Evolutionary conservation across 2,888 invertebrate genomes (phyloP).

Genomic region (Pollenia angustigena): DNA sequence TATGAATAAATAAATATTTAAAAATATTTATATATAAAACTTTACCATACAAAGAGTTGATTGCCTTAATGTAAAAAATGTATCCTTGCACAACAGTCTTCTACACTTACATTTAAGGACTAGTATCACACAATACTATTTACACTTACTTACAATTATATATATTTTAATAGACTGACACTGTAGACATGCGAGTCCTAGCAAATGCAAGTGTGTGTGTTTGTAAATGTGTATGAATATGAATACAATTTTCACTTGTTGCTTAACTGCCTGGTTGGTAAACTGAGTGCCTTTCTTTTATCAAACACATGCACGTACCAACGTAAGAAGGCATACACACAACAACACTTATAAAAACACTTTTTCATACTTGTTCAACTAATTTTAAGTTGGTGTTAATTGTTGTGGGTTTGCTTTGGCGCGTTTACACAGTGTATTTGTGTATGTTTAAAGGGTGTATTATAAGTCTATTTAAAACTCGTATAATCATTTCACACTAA

Average conservation of each 20-base stretch:
- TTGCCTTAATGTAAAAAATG: too few relatives aligned
- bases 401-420: constrained; percentile 69
- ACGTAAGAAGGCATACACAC: neutral
- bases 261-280: constrained; percentile 14
- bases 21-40: too few relatives aligned
- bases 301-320: constrained; percentile 3
- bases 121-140: neutral
- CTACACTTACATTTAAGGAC: neutral
- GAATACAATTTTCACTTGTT: constrained; percentile 66
- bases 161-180: constrained; percentile 47
- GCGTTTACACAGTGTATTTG: constrained; percentile 28
- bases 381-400: constrained; percentile 73
- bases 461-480: constrained; percentile 40
- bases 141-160: constrained; percentile 4
- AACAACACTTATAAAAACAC: constrained; percentile 25
- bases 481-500: constrained; percentile 42
- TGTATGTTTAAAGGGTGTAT: constrained; percentile 4
- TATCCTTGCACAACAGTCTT: too few relatives aligned
- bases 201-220: constrained; percentile 13
- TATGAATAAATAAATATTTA: too few relatives aligned
- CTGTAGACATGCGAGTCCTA: constrained; percentile 14
- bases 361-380: constrained; percentile 56
- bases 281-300: constrained; percentile 42
- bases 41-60: too few relatives aligned
- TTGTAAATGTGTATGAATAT: constrained; percentile 40